These are phyloP conservation scores for Pseudococcus jackbeardsleyi DNA, from an alignment of 2,888 invertebrate species.

Conservation along the genomic window DNA sequence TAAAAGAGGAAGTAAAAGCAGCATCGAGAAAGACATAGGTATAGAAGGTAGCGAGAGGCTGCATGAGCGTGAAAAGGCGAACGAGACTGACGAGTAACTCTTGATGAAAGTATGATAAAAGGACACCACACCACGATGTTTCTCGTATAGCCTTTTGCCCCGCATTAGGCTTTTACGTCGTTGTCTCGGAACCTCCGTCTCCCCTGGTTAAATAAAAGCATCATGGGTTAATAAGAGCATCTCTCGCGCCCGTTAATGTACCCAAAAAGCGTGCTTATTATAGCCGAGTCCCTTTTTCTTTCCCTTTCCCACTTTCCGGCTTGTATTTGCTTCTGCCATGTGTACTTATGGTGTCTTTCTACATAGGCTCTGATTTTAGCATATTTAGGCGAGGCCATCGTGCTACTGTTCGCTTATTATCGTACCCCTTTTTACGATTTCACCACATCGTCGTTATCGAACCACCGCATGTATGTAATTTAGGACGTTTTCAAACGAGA, in stretches of 20 bases:
- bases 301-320: neutral
- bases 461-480: no score
- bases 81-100: neutral
- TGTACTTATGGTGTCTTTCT: no score
- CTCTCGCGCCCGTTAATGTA: neutral
- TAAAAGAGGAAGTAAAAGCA: neutral
- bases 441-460: no score
- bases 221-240: constrained; percentile 7
- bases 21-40: neutral
- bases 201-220: neutral
- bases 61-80: neutral
- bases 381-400: no score
- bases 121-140: neutral
- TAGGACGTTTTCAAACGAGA: no score
- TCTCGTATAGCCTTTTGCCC: neutral
- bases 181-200: neutral
- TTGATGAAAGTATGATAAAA: constrained; percentile 7
- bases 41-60: neutral
- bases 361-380: no score
- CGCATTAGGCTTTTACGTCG: neutral
- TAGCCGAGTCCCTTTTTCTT: neutral
- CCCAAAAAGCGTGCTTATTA: constrained; percentile 15
- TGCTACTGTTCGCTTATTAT: no score
- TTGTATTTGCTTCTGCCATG: no score
- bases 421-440: no score